A percentile compares a stretch with the other conserved stretches of the same genome.
These are phyloP conservation scores for Chitala chitala DNA, from an alignment of 2,113 vertebrate species.

Conservation along the genomic window DNA sequence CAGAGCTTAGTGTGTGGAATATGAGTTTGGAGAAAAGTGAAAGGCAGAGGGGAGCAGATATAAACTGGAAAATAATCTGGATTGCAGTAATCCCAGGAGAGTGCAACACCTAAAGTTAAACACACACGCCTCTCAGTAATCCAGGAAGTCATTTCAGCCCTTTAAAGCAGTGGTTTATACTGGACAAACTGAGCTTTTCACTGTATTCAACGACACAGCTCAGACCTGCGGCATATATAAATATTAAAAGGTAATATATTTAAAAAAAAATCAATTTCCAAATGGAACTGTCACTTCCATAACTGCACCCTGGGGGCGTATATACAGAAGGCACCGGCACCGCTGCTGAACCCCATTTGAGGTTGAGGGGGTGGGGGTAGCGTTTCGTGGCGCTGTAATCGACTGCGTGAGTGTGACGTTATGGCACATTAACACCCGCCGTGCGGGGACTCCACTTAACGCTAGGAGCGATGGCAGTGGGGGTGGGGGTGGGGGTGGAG, in stretches of 20 bases:
- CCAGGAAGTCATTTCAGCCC: neutral
- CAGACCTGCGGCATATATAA: neutral
- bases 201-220: neutral
- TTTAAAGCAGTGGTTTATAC: neutral
- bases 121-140: neutral
- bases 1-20: neutral
- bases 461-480: no score
- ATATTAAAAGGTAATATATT: conserved; percentile 1
- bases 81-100: neutral
- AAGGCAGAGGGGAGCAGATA: no score
- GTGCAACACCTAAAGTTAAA: neutral
- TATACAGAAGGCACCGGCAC: neutral
- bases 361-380: neutral
- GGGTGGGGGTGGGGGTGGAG: no score
- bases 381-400: neutral
- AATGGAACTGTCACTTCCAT: neutral
- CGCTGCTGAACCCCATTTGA: neutral
- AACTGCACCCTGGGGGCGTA: neutral
- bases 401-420: neutral
- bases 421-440: neutral
- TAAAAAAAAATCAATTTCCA: neutral
- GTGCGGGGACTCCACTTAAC: neutral
- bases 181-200: neutral
- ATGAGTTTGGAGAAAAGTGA: neutral
- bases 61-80: no score